These are phyloP conservation scores for Cheilosia variabilis DNA, from an alignment of 2,888 invertebrate genomes.

Conservation along the genomic window DNA sequence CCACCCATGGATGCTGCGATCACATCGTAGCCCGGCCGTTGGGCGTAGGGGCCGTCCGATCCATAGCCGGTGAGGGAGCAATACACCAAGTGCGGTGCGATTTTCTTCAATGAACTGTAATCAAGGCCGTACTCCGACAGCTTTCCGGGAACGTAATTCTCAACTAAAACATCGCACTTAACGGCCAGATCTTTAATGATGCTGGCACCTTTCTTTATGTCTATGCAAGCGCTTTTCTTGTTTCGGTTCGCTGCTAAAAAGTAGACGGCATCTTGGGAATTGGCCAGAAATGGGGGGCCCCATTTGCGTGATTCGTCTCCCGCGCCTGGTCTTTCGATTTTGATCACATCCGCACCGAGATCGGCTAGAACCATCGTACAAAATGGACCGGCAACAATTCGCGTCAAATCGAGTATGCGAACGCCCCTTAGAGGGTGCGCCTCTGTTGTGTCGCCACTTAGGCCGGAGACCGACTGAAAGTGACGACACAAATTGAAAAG, in stretches of 20 bases:
- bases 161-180: constrained; percentile 94
- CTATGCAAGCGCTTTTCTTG: constrained; percentile 95
- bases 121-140: constrained; percentile 90
- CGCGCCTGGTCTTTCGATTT: constrained; percentile 92
- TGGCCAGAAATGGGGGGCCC: constrained; percentile 94
- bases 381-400: constrained; percentile 97
- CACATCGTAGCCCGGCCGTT: constrained; percentile 97
- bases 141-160: constrained; percentile 97
- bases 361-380: constrained; percentile 97
- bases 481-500: constrained; percentile 8
- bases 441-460: constrained; percentile 72
- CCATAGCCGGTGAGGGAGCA: constrained; percentile 98
- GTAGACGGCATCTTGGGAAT: constrained; percentile 90
- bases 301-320: constrained; percentile 96
- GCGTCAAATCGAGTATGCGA: constrained; percentile 90
- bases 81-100: constrained; percentile 93
- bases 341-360: constrained; percentile 95
- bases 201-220: constrained; percentile 90
- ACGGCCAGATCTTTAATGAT: constrained; percentile 89
- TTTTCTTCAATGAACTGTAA: constrained; percentile 88
- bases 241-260: constrained; percentile 96
- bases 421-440: constrained; percentile 88
- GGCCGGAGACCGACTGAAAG: constrained; percentile 27
- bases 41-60: constrained; percentile 91
- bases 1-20: constrained; percentile 97